Conservation (phyloP, 2,888 invertebrate species). For the Troides aeacus region DNA sequence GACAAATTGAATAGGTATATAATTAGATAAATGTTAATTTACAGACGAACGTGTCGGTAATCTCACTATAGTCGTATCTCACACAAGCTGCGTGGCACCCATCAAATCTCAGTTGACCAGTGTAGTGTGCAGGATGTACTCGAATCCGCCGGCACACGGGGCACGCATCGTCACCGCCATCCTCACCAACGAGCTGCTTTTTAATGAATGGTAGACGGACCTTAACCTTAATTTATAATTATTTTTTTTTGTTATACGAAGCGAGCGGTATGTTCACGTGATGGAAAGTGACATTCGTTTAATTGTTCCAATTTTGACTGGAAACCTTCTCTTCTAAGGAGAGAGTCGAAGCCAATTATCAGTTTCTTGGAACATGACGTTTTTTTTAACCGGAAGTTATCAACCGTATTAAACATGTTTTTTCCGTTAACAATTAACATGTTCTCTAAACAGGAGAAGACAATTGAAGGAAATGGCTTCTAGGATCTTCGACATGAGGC, state of each 20-base stretch:
- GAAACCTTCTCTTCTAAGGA: no score
- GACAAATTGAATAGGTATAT: no score
- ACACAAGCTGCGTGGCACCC: conserved; percentile 79
- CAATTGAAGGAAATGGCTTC: conserved; percentile 92
- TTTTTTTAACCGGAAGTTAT: no score
- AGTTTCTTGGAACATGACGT: no score
- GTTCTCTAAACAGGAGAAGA: conserved; percentile 83
- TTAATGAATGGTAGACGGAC: conserved; percentile 87
- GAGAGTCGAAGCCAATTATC: no score
- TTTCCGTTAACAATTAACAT: background rate
- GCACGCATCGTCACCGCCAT: conserved; percentile 93
- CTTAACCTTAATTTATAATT: background rate
- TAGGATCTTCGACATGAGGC: conserved; percentile 93
- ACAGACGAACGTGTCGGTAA: conserved; percentile 97
- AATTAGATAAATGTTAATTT: conserved; percentile 3
- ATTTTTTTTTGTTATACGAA: background rate
- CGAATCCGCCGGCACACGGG: conserved; percentile 98
- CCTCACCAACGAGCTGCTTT: conserved; percentile 86
- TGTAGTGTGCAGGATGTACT: conserved; percentile 94
- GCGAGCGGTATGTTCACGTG: no score
- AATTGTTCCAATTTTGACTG: no score
- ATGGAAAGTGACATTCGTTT: no score
- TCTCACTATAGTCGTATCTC: conserved; percentile 88
- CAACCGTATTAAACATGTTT: no score
- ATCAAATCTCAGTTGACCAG: conserved; percentile 93